Evolutionary conservation across 2,888 invertebrate species (phyloP).

Genomic region (Trachelus troglodyta): DNA sequence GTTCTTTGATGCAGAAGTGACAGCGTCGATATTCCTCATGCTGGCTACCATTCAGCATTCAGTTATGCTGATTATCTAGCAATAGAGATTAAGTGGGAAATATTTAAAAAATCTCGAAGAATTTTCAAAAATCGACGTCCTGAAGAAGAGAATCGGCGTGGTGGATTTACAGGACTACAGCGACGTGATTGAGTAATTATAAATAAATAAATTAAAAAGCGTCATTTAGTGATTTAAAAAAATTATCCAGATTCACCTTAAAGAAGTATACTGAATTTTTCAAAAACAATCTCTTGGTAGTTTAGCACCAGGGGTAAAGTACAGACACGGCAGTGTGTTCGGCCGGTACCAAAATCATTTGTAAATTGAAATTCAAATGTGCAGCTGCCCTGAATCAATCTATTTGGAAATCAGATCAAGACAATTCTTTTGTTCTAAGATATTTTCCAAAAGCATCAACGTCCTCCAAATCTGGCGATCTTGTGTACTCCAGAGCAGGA

Average conservation of each 20-base stretch:
- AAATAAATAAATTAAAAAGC: neutral
- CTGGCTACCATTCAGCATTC: neutral
- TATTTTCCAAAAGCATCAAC: neutral
- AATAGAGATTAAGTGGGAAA: neutral
- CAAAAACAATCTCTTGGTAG: neutral
- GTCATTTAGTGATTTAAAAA: neutral
- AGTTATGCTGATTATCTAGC: neutral
- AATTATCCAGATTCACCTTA: neutral
- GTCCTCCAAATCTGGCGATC: neutral
- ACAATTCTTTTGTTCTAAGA: neutral
- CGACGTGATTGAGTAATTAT: neutral
- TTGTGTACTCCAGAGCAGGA: neutral
- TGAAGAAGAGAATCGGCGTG: neutral
- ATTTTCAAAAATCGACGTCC: neutral
- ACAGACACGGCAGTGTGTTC: neutral
- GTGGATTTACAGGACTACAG: neutral
- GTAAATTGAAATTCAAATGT: neutral
- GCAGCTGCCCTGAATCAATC: neutral
- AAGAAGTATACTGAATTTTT: neutral
- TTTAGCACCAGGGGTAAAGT: neutral
- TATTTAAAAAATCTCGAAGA: neutral
- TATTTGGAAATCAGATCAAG: neutral
- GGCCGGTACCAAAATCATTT: neutral
- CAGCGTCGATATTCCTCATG: neutral
- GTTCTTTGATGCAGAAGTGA: neutral